Evolutionary conservation across 2,797 vertebrate species (phyloP).

Genomic region (Acridotheres tristis): DNA sequence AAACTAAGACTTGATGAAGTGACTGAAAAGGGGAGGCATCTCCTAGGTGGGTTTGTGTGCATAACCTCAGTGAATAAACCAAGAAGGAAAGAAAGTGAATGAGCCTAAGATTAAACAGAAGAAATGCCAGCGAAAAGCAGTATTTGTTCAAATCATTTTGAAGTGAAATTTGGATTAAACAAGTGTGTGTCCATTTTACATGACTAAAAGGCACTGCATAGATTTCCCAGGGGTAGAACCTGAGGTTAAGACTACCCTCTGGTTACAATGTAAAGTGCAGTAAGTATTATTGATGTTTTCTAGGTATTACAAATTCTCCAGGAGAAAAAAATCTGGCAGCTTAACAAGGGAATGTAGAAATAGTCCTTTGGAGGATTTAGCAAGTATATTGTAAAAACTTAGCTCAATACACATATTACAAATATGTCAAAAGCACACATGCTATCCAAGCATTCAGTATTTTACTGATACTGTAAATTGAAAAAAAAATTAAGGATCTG

Average conservation of each 20-base stretch:
- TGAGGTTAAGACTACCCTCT: not conserved
- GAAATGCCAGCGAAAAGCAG: not conserved
- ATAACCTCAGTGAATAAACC: not conserved
- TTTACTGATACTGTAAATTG: not conserved
- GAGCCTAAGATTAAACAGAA: not conserved
- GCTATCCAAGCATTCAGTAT: not conserved
- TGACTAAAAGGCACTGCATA: not conserved
- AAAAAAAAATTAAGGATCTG: not conserved
- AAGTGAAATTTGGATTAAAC: not conserved
- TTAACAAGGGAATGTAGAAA: not conserved
- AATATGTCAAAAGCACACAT: not conserved
- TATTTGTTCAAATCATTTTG: not conserved
- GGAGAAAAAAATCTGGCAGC: not conserved
- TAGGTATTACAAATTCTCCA: not conserved
- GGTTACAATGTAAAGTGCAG: not conserved
- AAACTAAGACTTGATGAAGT: not conserved
- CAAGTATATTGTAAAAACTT: not conserved
- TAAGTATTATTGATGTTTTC: not conserved
- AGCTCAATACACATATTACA: not conserved
- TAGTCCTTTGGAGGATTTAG: not conserved
- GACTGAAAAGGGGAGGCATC: not conserved
- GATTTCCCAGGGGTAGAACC: not conserved
- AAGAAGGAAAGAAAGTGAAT: not conserved
- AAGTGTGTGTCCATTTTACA: not conserved
- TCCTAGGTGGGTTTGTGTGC: not conserved